Evolutionary conservation across 64 coral and sea anemone species (phyloP).

Genomic region (Porites lutea): DNA sequence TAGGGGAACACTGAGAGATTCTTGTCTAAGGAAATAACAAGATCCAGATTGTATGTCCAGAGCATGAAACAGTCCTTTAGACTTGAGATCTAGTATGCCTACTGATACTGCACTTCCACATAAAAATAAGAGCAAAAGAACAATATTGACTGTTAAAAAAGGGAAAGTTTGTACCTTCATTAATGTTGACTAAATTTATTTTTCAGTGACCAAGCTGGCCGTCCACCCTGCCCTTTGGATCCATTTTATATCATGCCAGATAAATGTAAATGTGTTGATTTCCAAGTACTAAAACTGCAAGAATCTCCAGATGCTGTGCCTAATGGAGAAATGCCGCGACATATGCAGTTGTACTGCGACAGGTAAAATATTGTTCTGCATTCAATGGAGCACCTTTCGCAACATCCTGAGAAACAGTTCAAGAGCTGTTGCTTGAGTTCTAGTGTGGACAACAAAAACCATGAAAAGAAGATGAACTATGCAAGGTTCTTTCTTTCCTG

Average conservation of each 20-base stretch:
- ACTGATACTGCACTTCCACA: too few species aligned
- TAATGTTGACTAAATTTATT: not conserved
- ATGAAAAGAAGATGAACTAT: too few species aligned
- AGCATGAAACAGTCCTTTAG: too few species aligned
- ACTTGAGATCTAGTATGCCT: too few species aligned
- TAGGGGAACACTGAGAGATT: too few species aligned
- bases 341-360: slow-evolving; percentile 99
- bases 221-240: slow-evolving; percentile 91
- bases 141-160: not conserved
- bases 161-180: not conserved
- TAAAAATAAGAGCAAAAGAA: not conserved
- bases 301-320: slow-evolving; percentile 99
- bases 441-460: too few species aligned
- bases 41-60: too few species aligned
- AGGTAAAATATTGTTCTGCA: slow-evolving; percentile 41
- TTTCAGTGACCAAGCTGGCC: slow-evolving; percentile 90
- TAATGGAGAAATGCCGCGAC: slow-evolving; percentile 98
- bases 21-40: too few species aligned
- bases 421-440: not conserved
- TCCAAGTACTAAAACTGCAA: slow-evolving; percentile 97
- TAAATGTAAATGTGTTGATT: slow-evolving; percentile 99
- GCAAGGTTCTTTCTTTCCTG: too few species aligned
- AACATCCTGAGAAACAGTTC: too few species aligned
- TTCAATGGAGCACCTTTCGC: too few species aligned
- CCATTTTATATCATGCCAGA: slow-evolving; percentile 99